Base-by-base conservation (phyloP, 2,888 invertebrate genomes). In the Apamea anceps region DNA sequence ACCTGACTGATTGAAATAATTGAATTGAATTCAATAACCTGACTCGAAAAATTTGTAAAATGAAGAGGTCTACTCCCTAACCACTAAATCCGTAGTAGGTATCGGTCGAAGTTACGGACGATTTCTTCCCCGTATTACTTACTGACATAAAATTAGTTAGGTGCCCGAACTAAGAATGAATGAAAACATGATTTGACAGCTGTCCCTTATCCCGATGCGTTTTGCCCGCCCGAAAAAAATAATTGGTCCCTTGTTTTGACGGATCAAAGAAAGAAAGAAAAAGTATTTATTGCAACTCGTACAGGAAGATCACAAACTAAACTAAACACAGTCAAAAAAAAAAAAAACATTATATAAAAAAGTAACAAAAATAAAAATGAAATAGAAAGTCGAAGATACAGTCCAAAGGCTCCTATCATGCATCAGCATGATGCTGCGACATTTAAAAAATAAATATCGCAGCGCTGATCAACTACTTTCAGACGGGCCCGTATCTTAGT, bases 1-100 rank as follows among this genome's bases (percentile, higher is more conserved):
- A 42, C 7, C 60, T 68, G 66, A 28, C 54, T 80, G 62, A 68
- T 80, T 82, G 25, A 68, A 63, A 37, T 80, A 82, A 75, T 82
- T 62, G 32, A 82, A 67, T 82, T 62, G 25, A 76, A 67, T 62
- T 32, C 2, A 54, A 25, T 51, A 78, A 32, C 4, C 15, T 25
- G 0, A 7, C 8, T 28, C 28, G 0, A 28, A 68, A 37, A 71
- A 12, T 2, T 0, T n/a, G 7, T 21, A 12, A 45, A 68, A 66
- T 37, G 10, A 32, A 3, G 25, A 1, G n/a, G 12, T n/a, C n/a
- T n/a, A 3, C 12, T 25, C 57, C 12, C 12, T 57, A 25, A 25
- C 25, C n/a, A 25, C n/a, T 4, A 12, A 57, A 57, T 57, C 0
- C n/a, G n/a, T 57, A 25, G 10, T 25, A 48, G 25, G 10, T 25